A percentile compares a stretch with the other conserved stretches of the same genome.
These are phyloP conservation scores for Herminia tarsipennalis DNA, from an alignment of 2,888 invertebrate genomes.

Conservation along the genomic window DNA sequence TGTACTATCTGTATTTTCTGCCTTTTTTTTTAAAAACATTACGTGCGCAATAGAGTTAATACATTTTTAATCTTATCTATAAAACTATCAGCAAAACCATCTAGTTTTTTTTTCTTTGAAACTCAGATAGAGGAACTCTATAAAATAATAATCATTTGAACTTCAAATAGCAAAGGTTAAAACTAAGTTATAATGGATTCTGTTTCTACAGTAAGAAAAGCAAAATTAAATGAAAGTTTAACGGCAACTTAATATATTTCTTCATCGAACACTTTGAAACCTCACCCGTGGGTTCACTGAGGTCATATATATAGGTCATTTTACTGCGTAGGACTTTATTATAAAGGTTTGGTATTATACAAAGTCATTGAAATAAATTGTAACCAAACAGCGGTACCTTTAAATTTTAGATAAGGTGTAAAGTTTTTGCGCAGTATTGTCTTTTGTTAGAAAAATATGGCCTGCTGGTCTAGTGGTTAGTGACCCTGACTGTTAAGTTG, in stretches of 20 bases:
- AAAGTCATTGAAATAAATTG: too few relatives aligned
- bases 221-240: constrained; percentile 29
- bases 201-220: constrained; percentile 27
- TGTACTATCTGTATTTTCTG: too few relatives aligned
- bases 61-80: too few relatives aligned
- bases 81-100: background rate
- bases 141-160: constrained; percentile 18
- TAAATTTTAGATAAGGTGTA: too few relatives aligned
- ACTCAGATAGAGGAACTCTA: background rate
- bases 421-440: too few relatives aligned
- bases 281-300: constrained; percentile 6
- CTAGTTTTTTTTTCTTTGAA: constrained; percentile 1
- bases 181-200: constrained; percentile 37
- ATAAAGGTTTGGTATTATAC: background rate
- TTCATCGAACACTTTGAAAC: constrained; percentile 14
- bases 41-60: too few relatives aligned
- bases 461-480: too few relatives aligned
- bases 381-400: too few relatives aligned
- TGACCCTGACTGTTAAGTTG: too few relatives aligned
- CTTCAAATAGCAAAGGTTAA: constrained; percentile 17
- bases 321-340: constrained; percentile 12
- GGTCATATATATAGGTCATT: constrained; percentile 32
- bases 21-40: too few relatives aligned
- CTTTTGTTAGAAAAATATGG: too few relatives aligned
- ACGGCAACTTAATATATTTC: constrained; percentile 23